Base-by-base conservation (phyloP, 2,888 invertebrate genomes). In the Phortica okadai region DNA sequence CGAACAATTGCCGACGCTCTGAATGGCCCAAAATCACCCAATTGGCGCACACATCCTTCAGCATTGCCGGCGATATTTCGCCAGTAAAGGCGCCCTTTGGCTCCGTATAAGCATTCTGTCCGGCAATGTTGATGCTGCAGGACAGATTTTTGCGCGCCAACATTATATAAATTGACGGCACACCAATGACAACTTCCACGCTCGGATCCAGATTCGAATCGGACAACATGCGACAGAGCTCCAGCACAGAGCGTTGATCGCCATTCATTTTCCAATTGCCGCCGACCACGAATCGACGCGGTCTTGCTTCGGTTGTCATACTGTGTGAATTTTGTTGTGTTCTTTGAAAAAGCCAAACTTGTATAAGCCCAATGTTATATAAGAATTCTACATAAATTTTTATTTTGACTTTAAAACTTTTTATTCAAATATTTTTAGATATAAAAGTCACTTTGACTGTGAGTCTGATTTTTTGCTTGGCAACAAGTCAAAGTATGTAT, bases 231-330 rank as follows among this genome's bases (percentile, higher is more conserved):
- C 94, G 94, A 74, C 97, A 93, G 79, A 99, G 97, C 80, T 95
- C 96, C 81, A 95, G 94, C 80, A 98, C 96, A 83, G 94, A 94
- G 79, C 94, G 93, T 91, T 97, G 97, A 85, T 94, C 95, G 69
- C 99, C 99, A 91, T 99, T 99, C 99, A 99, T 98, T 93, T 99
- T 99, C 99, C 99, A 99, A 93, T 99, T 99, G 76, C 99, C 99
- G 84, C 99, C 99, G 89, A 99, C 99, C 90, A 98, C 97, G 92
- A 99, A 99, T 50, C 33, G 33, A 33, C 33, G 33, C 33, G 33
- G 33, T 33, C 33, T 33, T 2, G 3, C 33, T 33, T 33, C 33
- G 33, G 33, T 33, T 33, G 33, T 33, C 33, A 33, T 33, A 5
- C 33, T 33, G 33, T 5, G 33, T 33, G 33, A 33, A 33, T 33